A percentile compares a stretch with the other conserved stretches of the same genome.
Evolutionary conservation across 2,888 invertebrate genomes (phyloP).

Genomic region (Meta bourneti): DNA sequence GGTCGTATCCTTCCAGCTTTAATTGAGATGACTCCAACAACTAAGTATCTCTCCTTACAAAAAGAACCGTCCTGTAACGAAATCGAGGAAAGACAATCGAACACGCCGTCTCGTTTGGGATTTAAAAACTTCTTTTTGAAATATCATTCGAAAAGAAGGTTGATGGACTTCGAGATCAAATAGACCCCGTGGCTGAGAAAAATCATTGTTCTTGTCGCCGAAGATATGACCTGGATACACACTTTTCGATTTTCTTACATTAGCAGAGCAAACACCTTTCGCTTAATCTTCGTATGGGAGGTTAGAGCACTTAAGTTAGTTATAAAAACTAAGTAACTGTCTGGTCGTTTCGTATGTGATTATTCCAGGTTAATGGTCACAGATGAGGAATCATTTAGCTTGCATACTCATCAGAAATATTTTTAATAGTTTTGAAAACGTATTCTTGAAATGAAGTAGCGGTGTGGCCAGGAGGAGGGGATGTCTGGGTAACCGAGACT

Average conservation of each 20-base stretch:
- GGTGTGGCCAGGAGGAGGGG: too few species aligned
- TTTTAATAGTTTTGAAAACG: too few species aligned
- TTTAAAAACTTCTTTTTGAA: not conserved
- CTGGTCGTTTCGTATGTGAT: too few species aligned
- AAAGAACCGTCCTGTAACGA: not conserved
- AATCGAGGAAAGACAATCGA: not conserved
- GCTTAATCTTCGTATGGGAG: not conserved
- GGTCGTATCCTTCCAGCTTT: not conserved
- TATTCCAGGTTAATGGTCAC: too few species aligned
- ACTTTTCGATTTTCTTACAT: not conserved
- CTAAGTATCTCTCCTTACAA: not conserved
- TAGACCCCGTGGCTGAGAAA: not conserved
- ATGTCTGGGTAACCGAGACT: too few species aligned
- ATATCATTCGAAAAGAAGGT: not conserved
- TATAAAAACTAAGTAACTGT: not conserved
- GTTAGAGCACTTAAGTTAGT: not conserved
- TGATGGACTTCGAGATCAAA: not conserved
- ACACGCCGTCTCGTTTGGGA: not conserved
- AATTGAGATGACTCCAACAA: not conserved
- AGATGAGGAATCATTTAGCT: too few species aligned
- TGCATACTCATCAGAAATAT: too few species aligned
- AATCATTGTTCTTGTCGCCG: not conserved
- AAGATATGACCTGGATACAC: not conserved
- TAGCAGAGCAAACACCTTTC: not conserved
- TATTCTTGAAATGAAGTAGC: too few species aligned